Conservation (phyloP, 2,888 invertebrate genomes). For the Amphipoea oculea region DNA sequence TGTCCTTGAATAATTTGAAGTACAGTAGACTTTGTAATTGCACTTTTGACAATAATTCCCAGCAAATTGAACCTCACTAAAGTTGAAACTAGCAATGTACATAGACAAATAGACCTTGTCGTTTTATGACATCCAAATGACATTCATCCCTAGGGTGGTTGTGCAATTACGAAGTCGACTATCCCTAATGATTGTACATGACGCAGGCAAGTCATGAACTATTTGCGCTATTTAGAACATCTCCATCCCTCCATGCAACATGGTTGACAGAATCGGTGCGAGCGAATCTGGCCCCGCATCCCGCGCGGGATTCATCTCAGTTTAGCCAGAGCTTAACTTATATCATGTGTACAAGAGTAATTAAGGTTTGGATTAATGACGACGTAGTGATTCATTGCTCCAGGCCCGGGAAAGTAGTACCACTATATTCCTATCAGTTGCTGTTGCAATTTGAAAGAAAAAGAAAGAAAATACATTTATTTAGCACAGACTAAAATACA, state of each 20-base stretch:
- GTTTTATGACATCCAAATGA: neutral
- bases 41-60: neutral
- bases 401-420: neutral
- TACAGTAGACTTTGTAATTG: neutral
- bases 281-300: neutral
- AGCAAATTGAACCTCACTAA: neutral
- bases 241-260: neutral
- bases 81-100: neutral
- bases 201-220: neutral
- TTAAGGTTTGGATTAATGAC: too few relatives aligned
- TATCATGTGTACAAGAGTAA: neutral
- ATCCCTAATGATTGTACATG: neutral
- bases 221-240: neutral
- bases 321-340: too few relatives aligned
- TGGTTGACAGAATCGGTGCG: neutral
- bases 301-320: neutral
- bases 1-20: neutral
- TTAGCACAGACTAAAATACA: too few relatives aligned
- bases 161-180: too few relatives aligned
- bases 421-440: neutral
- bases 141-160: too few relatives aligned
- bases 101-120: neutral
- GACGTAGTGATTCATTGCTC: neutral
- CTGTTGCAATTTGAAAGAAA: neutral
- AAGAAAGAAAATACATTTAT: too few relatives aligned